A percentile compares a stretch with the other conserved stretches of the same genome.
Evolutionary conservation across 2,888 invertebrate species (phyloP).

Genomic region (Ennomos quercinarius): DNA sequence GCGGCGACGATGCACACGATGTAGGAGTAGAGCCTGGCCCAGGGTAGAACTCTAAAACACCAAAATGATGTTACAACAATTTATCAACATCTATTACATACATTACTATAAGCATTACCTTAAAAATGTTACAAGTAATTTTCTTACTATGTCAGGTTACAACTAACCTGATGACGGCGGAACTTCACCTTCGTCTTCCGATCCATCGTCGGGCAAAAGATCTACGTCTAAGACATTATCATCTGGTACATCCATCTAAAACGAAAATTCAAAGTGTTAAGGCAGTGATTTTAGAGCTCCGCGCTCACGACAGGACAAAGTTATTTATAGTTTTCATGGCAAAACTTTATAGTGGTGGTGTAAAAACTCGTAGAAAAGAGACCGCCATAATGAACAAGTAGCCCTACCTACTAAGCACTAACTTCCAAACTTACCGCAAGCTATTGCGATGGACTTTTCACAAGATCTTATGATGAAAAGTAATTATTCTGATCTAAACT

Average conservation of each 20-base stretch:
- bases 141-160: too few relatives aligned
- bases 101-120: too few relatives aligned
- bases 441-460: constrained; percentile 73
- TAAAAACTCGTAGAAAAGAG: constrained; percentile 25
- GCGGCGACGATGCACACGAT: constrained; percentile 87
- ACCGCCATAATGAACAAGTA: constrained; percentile 85
- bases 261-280: constrained; percentile 35
- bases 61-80: background rate
- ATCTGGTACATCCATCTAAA: constrained; percentile 82
- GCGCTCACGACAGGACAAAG: constrained; percentile 46
- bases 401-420: constrained; percentile 51
- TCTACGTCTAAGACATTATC: constrained; percentile 88
- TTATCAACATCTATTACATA: background rate
- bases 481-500: constrained; percentile 58
- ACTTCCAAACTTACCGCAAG: constrained; percentile 78
- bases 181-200: constrained; percentile 90
- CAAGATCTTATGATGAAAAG: constrained; percentile 63
- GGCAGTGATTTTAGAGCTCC: background rate
- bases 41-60: constrained; percentile 71
- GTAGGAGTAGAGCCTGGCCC: constrained; percentile 89
- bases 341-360: constrained; percentile 47
- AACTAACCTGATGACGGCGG: constrained; percentile 84
- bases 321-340: constrained; percentile 56
- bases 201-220: constrained; percentile 90
- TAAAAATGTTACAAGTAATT: too few relatives aligned